Evolutionary conservation across 2,113 vertebrate species (phyloP).

Genomic region (Apteryx owenii): DNA sequence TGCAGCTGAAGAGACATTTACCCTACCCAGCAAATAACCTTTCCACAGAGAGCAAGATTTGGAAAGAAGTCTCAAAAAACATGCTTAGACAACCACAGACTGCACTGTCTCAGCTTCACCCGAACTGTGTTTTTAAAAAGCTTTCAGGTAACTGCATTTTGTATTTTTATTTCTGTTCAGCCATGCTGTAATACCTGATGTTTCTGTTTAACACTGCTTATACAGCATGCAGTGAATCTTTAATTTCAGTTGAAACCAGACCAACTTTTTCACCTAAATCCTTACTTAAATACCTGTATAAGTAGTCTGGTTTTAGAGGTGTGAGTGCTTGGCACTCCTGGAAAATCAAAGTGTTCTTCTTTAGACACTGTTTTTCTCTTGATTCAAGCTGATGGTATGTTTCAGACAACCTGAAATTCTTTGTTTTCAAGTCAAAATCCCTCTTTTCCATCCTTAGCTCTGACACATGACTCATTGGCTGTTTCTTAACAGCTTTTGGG

Average conservation of each 20-base stretch:
- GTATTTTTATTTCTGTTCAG: not conserved
- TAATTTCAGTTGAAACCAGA: not conserved
- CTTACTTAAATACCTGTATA: not conserved
- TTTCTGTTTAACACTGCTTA: not conserved
- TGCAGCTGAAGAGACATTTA: not conserved
- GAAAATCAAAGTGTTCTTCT: not conserved
- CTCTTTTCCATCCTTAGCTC: not conserved
- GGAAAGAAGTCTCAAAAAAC: not conserved
- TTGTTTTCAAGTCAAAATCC: not conserved
- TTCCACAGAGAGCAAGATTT: not conserved
- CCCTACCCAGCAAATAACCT: not conserved
- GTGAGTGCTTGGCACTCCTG: not conserved
- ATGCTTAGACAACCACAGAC: not conserved
- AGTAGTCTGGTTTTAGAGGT: not conserved
- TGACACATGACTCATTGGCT: not conserved
- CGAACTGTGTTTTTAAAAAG: not conserved
- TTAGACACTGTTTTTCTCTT: not conserved
- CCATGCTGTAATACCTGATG: not conserved
- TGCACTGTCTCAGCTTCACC: not conserved
- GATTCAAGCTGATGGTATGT: not conserved
- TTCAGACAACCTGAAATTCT: not conserved
- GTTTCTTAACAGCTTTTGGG: not conserved
- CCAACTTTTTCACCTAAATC: not conserved
- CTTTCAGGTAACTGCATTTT: not conserved
- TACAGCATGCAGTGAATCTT: not conserved